Evolutionary conservation across 2,888 invertebrate species (phyloP).

Genomic region (Dioctria rufipes): DNA sequence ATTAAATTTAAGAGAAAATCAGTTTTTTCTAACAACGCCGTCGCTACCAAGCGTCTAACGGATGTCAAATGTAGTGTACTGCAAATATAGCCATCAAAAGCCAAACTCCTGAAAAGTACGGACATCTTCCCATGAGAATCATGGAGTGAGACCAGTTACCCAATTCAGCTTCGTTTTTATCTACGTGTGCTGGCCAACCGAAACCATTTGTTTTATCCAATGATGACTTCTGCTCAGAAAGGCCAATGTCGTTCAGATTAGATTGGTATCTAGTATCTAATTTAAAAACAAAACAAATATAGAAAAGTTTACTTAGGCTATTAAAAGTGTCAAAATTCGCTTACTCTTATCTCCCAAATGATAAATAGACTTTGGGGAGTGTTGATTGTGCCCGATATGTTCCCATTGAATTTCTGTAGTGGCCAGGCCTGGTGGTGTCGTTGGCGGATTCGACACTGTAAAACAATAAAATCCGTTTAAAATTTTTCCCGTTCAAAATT

Average conservation of each 20-base stretch:
- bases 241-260: slow-evolving; percentile 83
- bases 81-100: neutral
- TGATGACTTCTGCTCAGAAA: slow-evolving; percentile 80
- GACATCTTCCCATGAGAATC: neutral
- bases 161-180: slow-evolving; percentile 40
- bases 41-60: slow-evolving; percentile 27
- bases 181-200: slow-evolving; percentile 63
- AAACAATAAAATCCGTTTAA: slow-evolving; percentile 22
- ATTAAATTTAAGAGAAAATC: slow-evolving; percentile 44
- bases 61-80: slow-evolving; percentile 13
- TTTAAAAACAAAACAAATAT: neutral
- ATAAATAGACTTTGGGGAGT: slow-evolving; percentile 48
- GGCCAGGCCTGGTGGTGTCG: slow-evolving; percentile 56
- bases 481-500: neutral
- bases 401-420: slow-evolving; percentile 57
- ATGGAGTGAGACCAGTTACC: slow-evolving; percentile 24
- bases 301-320: neutral
- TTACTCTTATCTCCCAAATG: slow-evolving; percentile 58
- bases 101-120: neutral
- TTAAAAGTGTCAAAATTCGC: neutral
- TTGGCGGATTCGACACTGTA: slow-evolving; percentile 60
- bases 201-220: slow-evolving; percentile 67
- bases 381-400: slow-evolving; percentile 44
- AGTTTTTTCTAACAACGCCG: neutral
- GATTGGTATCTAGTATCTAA: slow-evolving; percentile 83